Percentiles rank a stretch among this genome's conserved stretches.
phyloP scores from a whole-genome alignment of 2,888 invertebrate genomes.

The Pherbina coryleti region DNA sequence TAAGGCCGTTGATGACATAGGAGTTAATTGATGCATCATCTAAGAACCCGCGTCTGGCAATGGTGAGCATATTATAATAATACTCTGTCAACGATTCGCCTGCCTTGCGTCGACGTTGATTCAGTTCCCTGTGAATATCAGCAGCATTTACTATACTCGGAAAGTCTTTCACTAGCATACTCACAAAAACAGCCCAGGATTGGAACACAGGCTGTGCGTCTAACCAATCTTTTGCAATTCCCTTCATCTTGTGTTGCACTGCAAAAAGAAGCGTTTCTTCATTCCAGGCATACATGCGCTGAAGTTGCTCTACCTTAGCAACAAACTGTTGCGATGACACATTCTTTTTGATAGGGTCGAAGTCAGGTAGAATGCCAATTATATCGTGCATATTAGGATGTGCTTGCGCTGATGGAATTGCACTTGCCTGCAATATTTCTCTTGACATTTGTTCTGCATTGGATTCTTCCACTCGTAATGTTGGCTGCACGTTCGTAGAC shows the following conservation, averaged over 20 bases:
- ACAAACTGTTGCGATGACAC: not conserved
- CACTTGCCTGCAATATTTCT: too few relatives aligned
- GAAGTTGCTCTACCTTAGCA: not conserved
- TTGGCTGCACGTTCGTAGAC: not conserved
- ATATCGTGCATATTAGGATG: not conserved
- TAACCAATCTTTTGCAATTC: conserved; percentile 43
- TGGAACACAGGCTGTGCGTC: conserved; percentile 42
- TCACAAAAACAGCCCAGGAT: conserved; percentile 40
- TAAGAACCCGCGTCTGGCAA: conserved; percentile 25
- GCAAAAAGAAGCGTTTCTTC: not conserved
- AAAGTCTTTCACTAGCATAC: conserved; percentile 12
- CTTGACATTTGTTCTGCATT: too few relatives aligned
- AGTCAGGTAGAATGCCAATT: not conserved
- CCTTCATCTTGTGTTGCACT: conserved; percentile 26
- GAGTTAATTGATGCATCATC: too few relatives aligned
- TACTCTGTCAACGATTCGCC: conserved; percentile 29
- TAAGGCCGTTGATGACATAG: too few relatives aligned
- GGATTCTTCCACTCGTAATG: not conserved
- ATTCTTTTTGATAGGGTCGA: not conserved
- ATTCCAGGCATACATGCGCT: not conserved
- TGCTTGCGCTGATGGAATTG: too few relatives aligned
- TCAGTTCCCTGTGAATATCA: too few relatives aligned
- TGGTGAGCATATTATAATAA: conserved; percentile 43
- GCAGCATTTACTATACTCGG: too few relatives aligned
- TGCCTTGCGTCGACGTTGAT: too few relatives aligned